Conservation (phyloP, 2,113 vertebrate genomes). For the Aythya baeri region DNA sequence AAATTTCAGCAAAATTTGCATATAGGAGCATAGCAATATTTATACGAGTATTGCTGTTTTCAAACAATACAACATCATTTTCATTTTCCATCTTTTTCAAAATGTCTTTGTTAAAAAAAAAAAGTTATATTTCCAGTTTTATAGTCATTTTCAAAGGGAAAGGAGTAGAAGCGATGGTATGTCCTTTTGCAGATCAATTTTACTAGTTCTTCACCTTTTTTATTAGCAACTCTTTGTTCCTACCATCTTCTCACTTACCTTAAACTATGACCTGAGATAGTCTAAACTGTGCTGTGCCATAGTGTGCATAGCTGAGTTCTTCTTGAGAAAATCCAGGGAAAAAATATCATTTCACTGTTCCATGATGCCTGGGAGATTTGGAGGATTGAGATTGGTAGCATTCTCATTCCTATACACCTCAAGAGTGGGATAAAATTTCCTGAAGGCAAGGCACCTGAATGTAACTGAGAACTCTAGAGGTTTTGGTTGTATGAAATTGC, state of each 20-base stretch:
- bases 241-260: not conserved
- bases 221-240: not conserved
- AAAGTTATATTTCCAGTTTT: not conserved
- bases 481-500: not conserved
- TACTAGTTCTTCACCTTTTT: not conserved
- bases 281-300: not conserved
- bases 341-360: not conserved
- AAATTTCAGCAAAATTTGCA: not conserved
- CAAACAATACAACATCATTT: not conserved
- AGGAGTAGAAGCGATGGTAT: not conserved
- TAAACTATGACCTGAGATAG: not conserved
- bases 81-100: not conserved
- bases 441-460: not conserved
- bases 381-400: not conserved
- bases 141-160: not conserved
- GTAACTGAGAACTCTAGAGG: not conserved
- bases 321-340: not conserved
- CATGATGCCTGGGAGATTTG: not conserved
- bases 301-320: not conserved
- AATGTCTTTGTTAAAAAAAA: not conserved
- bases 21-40: not conserved
- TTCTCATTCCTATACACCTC: not conserved
- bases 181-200: not conserved
- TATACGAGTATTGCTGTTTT: not conserved
- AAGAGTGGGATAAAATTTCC: not conserved